Evolutionary conservation across 2,888 invertebrate genomes (phyloP), one percentile per base, ranked within the genome.

Genomic region (Siphlonurus alternatus): DNA sequence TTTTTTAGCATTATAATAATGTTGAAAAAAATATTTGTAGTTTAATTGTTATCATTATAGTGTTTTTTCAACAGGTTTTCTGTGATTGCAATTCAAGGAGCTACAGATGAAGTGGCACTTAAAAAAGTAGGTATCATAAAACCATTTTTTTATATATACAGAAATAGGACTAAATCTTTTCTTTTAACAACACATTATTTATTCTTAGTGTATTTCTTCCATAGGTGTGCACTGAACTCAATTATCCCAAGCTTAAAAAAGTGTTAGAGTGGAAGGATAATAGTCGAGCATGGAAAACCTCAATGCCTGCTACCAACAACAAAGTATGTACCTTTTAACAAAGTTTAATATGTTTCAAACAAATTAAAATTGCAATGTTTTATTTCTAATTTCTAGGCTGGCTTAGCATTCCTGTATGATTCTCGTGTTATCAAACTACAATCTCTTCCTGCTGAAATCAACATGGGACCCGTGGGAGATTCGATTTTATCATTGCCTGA

Each of bases 31-130:
- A n/a, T n/a, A n/a, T n/a, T n/a, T n/a, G n/a, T n/a, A n/a, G n/a
- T n/a, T n/a, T n/a, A n/a, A n/a, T n/a, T n/a, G n/a, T n/a, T n/a
- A n/a, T n/a, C n/a, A n/a, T n/a, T n/a, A n/a, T n/a, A n/a, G n/a
- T n/a, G n/a, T n/a, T n/a, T n/a, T n/a, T n/a, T n/a, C n/a, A n/a
- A 62, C 75, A 88, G 88, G 70, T 81, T 88, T 75, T 85, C 87
- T 66, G 73, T 89, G 71, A 74, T 89, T 70, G 87, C 86, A 66
- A 77, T 89, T 23, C 89, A 90, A 77, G 89, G 88, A 72, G 77
- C 89, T 59, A 74, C 81, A 61, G 85, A 86, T 69, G 79, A 79
- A 67, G 79, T 80, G 20, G 85, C 88, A 19, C 74, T 90, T 66
- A 82, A 83, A 74, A 80, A 84, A 73, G 82, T 89, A 71, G 72